These are phyloP conservation scores for Actinemys pallida DNA, from an alignment of 2,113 vertebrate genomes.

Conservation along the genomic window DNA sequence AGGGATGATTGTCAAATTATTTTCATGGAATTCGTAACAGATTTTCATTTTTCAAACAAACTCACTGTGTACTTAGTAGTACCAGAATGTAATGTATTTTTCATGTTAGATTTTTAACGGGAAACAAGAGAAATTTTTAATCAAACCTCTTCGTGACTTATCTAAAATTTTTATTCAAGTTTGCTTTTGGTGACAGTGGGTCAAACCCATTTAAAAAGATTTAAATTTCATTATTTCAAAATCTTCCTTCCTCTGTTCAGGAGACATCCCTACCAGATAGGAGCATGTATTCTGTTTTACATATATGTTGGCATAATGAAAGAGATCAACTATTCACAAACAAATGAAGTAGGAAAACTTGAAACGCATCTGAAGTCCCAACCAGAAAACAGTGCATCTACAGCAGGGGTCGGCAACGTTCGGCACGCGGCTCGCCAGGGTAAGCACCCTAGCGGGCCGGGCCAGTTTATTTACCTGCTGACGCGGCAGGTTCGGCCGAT, in stretches of 20 bases:
- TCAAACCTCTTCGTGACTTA: not conserved
- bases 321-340: conserved; percentile 35
- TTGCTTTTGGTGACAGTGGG: not conserved
- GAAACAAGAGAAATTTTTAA: not conserved
- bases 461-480: too few species aligned
- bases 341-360: conserved; percentile 30
- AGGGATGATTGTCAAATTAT: not conserved
- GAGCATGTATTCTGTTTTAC: not conserved
- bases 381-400: not conserved
- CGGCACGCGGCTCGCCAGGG: too few species aligned
- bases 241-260: conserved; percentile 39
- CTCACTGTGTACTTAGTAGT: not conserved
- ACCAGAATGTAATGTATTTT: not conserved
- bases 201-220: not conserved
- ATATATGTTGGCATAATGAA: not conserved
- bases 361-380: not conserved
- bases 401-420: not conserved
- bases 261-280: conserved; percentile 22
- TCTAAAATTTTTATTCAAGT: not conserved
- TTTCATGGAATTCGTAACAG: not conserved
- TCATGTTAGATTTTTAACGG: not conserved
- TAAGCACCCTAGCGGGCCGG: too few species aligned
- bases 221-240: not conserved
- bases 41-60: not conserved
- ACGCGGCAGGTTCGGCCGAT: too few species aligned